Evolutionary conservation across 2,113 vertebrate species (phyloP), one percentile per base, ranked within the genome.

Genomic region (Fukomys damarensis): DNA sequence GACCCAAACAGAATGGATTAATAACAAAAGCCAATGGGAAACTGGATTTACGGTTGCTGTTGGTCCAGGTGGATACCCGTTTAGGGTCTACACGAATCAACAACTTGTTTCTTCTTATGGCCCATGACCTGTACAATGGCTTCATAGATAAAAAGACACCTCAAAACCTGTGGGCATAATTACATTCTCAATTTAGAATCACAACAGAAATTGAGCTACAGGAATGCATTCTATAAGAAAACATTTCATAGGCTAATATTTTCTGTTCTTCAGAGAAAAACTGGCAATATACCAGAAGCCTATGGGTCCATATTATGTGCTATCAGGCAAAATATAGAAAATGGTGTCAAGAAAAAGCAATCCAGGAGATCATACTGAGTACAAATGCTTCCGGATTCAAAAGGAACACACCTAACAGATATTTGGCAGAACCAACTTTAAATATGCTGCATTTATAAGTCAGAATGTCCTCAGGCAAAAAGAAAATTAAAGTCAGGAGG

Each of bases 251-350:
- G 52, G 74, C 65, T 83, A 76, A 22, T 41, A 20, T 32, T 92
- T 94, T 84, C 13, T 95, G 20, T 82, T 49, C n/a, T 19, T 93
- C 70, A 58, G 58, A 95, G 30, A 13, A 84, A 86, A 93, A 76
- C 2, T 84, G 38, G 82, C 38, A 61, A 20, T 49, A 22, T 70
- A 38, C 30, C 58, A 95, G 43, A 49, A 58, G 22, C 11, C 46
- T 63, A 68, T 63, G n/a, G 89, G 8, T 76, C 87, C 80, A 86
- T 70, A 92, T 11, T 30, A 9, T 6, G 12, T 38, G 19, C 38
- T 84, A 20, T 56, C 89, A 88, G n/a, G 41, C 41, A 97, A 94
- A 89, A 79, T 30, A 65, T 26, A 87, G 74, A 84, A 94, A 96
- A 88, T 1, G 10, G 2, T 65, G 56, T 61, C 22, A 95, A 89